Evolutionary conservation across 2,888 invertebrate genomes (phyloP), one percentile per base, ranked within the genome.

Genomic region (Hofmannophila pseudospretella): DNA sequence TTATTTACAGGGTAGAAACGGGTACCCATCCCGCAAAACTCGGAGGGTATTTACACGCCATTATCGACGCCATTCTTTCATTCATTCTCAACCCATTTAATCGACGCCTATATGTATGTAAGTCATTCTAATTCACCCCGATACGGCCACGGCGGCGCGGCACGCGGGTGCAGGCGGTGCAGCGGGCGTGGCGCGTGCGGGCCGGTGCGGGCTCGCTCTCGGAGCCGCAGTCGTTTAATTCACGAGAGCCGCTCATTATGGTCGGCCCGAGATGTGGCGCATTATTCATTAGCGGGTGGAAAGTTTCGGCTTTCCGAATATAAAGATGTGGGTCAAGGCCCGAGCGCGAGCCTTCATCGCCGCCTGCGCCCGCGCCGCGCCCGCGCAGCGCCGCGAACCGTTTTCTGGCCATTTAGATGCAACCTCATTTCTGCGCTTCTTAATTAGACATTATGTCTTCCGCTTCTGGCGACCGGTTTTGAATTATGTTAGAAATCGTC

Each of bases 321-420:
- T 64, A 55, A 68, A 72, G 54, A 75, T 67, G 68, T 67, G 51
- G 67, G 71, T 68, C 71, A 72, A 65, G 74, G 67, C 66, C 50
- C 43, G 48, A 2, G 5, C 22, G 22, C 19, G 34, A 44, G 43
- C 42, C 41, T 38, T 42, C 50, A 34, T 46, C 44, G 47, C 41
- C n/a, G 23, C 23, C n/a, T 3, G 8, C 5, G n/a, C 35, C 28
- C n/a, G 13, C n/a, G n/a, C 13, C 13, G 20, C 9, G n/a, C 19
- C 14, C 47, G 37, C 32, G 37, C 33, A 39, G 33, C 29, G 38
- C 34, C 34, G 31, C 16, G 12, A 14, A 3, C 10, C 32, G 26
- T 29, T 37, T 33, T 37, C 14, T 36, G 36, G 14, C 32, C 36
- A 37, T 36, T 40, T 36, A 40, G 34, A 37, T 41, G 41, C 67